Evolutionary conservation across 1,140 invertebrate species (phyloP), one percentile per base, ranked within the genome.

Genomic region (Drosophila kurseongensis): DNA sequence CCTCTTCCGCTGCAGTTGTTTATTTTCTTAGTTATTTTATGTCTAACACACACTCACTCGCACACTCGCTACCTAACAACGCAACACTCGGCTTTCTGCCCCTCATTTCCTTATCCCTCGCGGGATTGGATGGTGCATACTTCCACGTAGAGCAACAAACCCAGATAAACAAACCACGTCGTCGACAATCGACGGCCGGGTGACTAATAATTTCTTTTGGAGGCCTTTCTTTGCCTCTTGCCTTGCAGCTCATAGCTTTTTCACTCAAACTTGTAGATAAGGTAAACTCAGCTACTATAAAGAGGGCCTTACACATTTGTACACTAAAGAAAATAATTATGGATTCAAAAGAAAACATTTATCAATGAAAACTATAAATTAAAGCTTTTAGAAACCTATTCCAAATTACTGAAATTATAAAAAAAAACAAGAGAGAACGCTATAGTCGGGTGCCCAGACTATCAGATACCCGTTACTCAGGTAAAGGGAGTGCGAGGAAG

Each of bases 181-280:
- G 60, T 32, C 23, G 36, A 61, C 35, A 57, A 40, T 58, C 60
- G 75, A 69, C 75, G 71, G 75, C 57, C 48, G 58, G 66, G 66
- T 81, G 78, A 81, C 74, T 82, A 82, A 81, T 77, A 47, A 48
- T 59, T 75, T 35, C 66, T 45, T 60, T 60, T 44, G 9, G 10
- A 16, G 44, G 55, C 58, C 52, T 78, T 65, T 42, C 51, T 60
- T 38, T 18, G 65, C 67, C 61, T 73, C 61, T 29, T 29, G 16
- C 42, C 23, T 55, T 54, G 57, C 44, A 59, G 27, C 41, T n/a
- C 35, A 23, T 40, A 51, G 52, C 73, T 60, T 61, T 47, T 76
- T 66, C 56, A 69, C 16, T 58, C 65, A 36, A 67, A 67, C 61
- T 66, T 32, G 18, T 45, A 78, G 75, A 75, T 75, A 69, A 59